phyloP scores from a whole-genome alignment of 1,140 invertebrate genomes.

The Trachymyrmex septentrionalis region DNA sequence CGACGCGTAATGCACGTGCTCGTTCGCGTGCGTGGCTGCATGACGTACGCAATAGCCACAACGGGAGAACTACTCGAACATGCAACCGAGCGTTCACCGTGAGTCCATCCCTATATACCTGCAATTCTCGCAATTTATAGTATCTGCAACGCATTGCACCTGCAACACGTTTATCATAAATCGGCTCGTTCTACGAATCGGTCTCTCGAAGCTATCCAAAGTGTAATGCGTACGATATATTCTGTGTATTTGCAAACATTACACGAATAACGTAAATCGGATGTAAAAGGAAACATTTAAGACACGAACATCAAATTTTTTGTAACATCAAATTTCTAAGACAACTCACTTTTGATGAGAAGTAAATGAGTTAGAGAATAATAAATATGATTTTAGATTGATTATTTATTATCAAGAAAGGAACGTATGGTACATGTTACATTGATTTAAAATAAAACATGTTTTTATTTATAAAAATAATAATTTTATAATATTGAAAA shows the following conservation, averaged over 20 bases:
- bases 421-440: background rate
- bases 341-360: background rate
- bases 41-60: constrained; percentile 45
- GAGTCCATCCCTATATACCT: constrained; percentile 52
- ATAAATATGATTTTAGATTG: background rate
- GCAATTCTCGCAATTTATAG: constrained; percentile 61
- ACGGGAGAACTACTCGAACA: constrained; percentile 36
- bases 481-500: background rate
- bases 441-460: background rate
- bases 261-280: background rate
- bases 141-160: constrained; percentile 50
- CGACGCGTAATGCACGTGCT: constrained; percentile 42
- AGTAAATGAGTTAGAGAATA: background rate
- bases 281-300: background rate
- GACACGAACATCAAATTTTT: background rate
- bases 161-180: constrained; percentile 55
- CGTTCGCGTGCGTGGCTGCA: constrained; percentile 42
- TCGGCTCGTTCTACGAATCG: constrained; percentile 25
- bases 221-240: constrained; percentile 21
- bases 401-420: constrained; percentile 5
- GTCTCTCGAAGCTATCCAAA: background rate
- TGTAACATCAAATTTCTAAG: background rate
- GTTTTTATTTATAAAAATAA: background rate
- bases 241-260: constrained; percentile 8
- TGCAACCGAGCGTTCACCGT: constrained; percentile 36